Base-by-base conservation (phyloP, 2,797 vertebrate genomes). In the Borostomias antarcticus region DNA sequence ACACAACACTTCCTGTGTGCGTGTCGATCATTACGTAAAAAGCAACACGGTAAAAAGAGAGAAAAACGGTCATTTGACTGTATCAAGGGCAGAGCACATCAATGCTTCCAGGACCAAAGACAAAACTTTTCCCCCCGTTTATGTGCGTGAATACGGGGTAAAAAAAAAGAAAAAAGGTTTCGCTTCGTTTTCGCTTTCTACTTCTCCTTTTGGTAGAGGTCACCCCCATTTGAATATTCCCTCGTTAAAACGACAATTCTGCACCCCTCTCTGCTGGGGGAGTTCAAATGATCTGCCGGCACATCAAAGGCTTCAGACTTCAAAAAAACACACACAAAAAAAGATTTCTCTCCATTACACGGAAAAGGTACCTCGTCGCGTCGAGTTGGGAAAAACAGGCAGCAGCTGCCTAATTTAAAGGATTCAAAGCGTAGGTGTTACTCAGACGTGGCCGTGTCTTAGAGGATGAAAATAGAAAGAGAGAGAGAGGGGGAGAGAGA, bases 381-480 rank as follows among this genome's bases (percentile, higher is more conserved):
- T 61, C 64, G 77, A 78, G 84, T 86, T 68, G 83, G 76, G 77
- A 82, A 80, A 90, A 89, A 89, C 82, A 89, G 77, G 83, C 85
- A 40, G 56, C 81, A 84, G 70, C 43, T 87, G 75, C 78, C 76
- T 85, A 84, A 89, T 89, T 91, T 89, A 89, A 83, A 79, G 86
- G 80, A 86, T 92, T 89, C 88, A 88, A 91, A 88, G 78, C 65
- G 76, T 28, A 57, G 79, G 87, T 90, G 86, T 86, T 80, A 85
- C 72, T 85, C 84, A 74, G 78, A 86, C 85, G 83, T 85, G 76
- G 83, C 81, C 59, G 59, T 85, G 87, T 90, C 87, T 89, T 88
- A 92, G 80, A 85, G 77, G 84, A 92, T 85, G 4, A 29, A 28
- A 25, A 66, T 79, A 82, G 85, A 86, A 13, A 62, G 47, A 67